Percentiles rank a stretch among this genome's conserved stretches.
Evolutionary conservation across 2,888 invertebrate genomes (phyloP).

Genomic region (Latrodectus hesperus): DNA sequence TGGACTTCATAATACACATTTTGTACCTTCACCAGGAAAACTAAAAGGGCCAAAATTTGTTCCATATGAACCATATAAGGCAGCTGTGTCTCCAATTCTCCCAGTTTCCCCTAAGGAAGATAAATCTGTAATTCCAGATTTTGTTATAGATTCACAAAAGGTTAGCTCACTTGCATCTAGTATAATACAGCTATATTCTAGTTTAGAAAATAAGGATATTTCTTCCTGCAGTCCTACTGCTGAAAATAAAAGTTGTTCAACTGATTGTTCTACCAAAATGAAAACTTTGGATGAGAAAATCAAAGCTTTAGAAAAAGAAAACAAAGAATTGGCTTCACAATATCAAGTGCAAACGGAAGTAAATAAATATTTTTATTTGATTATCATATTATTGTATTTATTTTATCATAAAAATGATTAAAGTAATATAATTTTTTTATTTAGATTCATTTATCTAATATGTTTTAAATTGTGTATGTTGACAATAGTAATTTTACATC

Average conservation of each 20-base stretch:
- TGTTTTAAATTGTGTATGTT: too few relatives aligned
- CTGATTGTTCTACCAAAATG: slow-evolving; percentile 6
- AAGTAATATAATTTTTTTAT: too few relatives aligned
- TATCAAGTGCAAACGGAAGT: slow-evolving; percentile 90
- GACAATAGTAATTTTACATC: too few relatives aligned
- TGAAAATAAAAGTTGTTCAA: not conserved
- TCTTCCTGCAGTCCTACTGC: not conserved
- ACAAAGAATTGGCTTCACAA: slow-evolving; percentile 84
- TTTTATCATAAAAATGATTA: too few relatives aligned
- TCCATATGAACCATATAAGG: slow-evolving; percentile 91
- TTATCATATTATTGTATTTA: too few relatives aligned
- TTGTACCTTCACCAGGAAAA: slow-evolving; percentile 43
- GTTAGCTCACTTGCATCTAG: slow-evolving; percentile 45
- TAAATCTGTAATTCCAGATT: not conserved
- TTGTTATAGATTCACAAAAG: slow-evolving; percentile 38
- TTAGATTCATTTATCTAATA: too few relatives aligned
- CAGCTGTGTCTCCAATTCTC: slow-evolving; percentile 86
- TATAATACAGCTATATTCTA: slow-evolving; percentile 20
- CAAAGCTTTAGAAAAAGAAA: slow-evolving; percentile 81
- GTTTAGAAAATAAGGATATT: not conserved
- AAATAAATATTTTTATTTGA: slow-evolving; percentile 43
- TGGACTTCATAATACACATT: slow-evolving; percentile 15
- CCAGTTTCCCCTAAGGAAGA: slow-evolving; percentile 73
- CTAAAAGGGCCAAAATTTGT: slow-evolving; percentile 85
- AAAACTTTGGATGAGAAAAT: slow-evolving; percentile 78